A percentile compares a stretch with the other conserved stretches of the same genome.
Conservation (phyloP, 2,113 vertebrate species). For the Bufo bufo region DNA sequence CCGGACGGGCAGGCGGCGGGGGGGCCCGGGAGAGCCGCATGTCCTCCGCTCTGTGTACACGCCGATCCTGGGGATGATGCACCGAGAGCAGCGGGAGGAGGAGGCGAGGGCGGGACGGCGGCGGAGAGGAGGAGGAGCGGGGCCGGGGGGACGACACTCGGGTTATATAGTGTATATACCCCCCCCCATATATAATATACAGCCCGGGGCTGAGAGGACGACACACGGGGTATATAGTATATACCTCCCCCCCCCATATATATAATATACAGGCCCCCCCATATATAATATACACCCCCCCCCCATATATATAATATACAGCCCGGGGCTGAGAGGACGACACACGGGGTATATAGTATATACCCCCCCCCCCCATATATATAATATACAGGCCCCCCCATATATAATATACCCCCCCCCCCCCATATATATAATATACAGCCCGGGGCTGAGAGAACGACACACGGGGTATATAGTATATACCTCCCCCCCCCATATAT, state of each 20-base stretch:
- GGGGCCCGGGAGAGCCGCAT: conserved; percentile 42
- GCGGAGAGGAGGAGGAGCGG: background rate
- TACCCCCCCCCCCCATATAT: background rate
- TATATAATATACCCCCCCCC: too few relatives aligned
- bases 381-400: too few relatives aligned
- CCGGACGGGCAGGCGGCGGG: background rate
- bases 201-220: background rate
- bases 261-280: background rate
- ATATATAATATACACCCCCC: background rate
- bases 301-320: background rate
- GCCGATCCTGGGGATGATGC: background rate
- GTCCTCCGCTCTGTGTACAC: background rate
- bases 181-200: too few relatives aligned
- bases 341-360: too few relatives aligned
- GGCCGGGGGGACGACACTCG: background rate
- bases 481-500: background rate
- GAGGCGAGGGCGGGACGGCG: conserved; percentile 2
- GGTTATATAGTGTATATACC: too few relatives aligned
- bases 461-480: too few relatives aligned
- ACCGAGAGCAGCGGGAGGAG: conserved; percentile 5
- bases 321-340: background rate
- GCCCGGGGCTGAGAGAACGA: background rate
- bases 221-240: background rate
- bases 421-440: background rate
- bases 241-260: background rate